A percentile compares a stretch with the other conserved stretches of the same genome.
phyloP scores from a whole-genome alignment of 2,888 invertebrate species.

The Rhabditoides inermis region DNA sequence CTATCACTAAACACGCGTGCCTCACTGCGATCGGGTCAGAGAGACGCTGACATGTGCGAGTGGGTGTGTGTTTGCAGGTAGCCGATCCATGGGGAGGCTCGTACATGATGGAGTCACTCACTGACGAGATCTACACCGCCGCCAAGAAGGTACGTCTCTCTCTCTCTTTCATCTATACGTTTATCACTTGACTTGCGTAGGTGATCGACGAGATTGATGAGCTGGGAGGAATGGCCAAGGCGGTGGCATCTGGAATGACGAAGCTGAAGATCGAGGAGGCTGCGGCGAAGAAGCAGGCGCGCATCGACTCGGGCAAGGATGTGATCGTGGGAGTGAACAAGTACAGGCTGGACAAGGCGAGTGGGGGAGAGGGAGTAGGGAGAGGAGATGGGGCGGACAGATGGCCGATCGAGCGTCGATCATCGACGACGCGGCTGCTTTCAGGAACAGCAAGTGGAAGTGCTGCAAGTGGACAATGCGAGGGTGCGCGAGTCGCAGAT shows the following conservation, averaged over 20 bases:
- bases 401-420: no score
- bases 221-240: slow-evolving; percentile 63
- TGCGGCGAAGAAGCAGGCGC: slow-evolving; percentile 58
- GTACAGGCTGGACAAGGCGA: slow-evolving; percentile 55
- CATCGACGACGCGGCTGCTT: no score
- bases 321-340: slow-evolving; percentile 64
- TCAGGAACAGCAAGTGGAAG: slow-evolving; percentile 59
- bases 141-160: slow-evolving; percentile 52
- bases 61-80: slow-evolving; percentile 52
- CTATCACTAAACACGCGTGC: neutral
- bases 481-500: slow-evolving; percentile 59
- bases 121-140: slow-evolving; percentile 59
- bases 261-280: slow-evolving; percentile 63
- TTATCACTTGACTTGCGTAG: neutral
- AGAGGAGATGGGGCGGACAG: no score
- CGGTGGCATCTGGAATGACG: slow-evolving; percentile 60
- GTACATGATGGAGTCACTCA: slow-evolving; percentile 62
- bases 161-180: neutral
- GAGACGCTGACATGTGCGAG: neutral
- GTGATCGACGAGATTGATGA: slow-evolving; percentile 56
- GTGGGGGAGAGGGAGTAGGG: no score
- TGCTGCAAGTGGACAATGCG: slow-evolving; percentile 60
- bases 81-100: slow-evolving; percentile 64
- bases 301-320: slow-evolving; percentile 60
- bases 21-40: neutral